Evolutionary conservation across 2,113 vertebrate genomes (phyloP), one percentile per base, ranked within the genome.

Genomic region (Ariopsis seemanni): DNA sequence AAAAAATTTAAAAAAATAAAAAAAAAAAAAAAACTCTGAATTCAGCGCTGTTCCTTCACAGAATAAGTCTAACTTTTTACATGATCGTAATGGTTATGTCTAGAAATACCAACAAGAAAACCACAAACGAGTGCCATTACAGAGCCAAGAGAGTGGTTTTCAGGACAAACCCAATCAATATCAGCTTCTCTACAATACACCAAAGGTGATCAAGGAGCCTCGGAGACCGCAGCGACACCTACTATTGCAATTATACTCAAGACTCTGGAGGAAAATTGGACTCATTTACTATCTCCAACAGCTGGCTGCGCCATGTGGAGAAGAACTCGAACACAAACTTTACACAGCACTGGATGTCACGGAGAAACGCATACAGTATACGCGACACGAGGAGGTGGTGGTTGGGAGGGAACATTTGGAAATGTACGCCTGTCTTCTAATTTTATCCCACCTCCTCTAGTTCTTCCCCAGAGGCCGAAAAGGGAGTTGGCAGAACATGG

Each of bases 361-460:
- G 2, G 34, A n/a, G 20, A 48, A 82, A 53, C 27, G 1, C 7
- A 69, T 55, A 83, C 71, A 58, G 69, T 60, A 80, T 25, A 30
- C 83, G 17, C 84, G 83, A 84, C 55, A 50, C 25, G 30, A 82
- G 50, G n/a, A 18, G 52, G 42, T 53, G 53, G 53, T 9, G 53
- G 53, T 7, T 1, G n/a, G 52, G 1, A 14, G 63, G 20, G 12
- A 34, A 8, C 18, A 85, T 75, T 63, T 72, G 58, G 87, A 90
- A 88, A 85, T 69, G 27, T 82, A 88, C 82, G 85, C 87, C 87
- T 88, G 87, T 86, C 85, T 88, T 90, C 89, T 90, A 88, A 90
- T 90, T 90, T 87, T 88, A 90, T 85, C 87, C 89, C 82, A 83
- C 87, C 85, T 88, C 72, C 85, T 72, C 85, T 82, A 84, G 87